Percentiles rank a stretch among this genome's conserved stretches.
phyloP scores from a whole-genome alignment of 1,140 invertebrate species.

The Drosophila bipectinata region DNA sequence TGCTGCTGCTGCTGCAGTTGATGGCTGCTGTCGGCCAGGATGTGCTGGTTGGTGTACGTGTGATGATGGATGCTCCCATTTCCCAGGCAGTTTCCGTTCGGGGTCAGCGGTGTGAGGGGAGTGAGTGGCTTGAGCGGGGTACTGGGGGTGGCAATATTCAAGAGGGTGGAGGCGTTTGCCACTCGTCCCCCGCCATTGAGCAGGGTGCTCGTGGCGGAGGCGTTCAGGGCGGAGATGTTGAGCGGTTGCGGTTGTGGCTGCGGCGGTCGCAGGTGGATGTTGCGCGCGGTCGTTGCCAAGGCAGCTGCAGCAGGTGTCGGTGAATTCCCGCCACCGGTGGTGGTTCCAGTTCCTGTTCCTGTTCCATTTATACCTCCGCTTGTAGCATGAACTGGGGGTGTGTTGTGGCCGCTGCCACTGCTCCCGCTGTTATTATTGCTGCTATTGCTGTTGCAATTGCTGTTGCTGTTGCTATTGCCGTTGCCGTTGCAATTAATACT shows the following conservation, averaged over 20 bases:
- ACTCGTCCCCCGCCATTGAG: slow-evolving; percentile 59
- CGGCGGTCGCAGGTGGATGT: slow-evolving; percentile 76
- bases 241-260: slow-evolving; percentile 84
- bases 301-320: slow-evolving; percentile 66
- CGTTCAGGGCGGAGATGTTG: slow-evolving; percentile 88
- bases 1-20: slow-evolving; percentile 41
- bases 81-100: slow-evolving; percentile 65
- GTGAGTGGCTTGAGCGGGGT: slow-evolving; percentile 51
- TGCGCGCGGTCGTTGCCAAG: slow-evolving; percentile 69
- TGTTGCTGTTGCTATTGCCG: slow-evolving; percentile 22
- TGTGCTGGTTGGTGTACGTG: slow-evolving; percentile 77
- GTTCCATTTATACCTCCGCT: background rate
- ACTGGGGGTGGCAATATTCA: slow-evolving; percentile 65
- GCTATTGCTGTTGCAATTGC: slow-evolving; percentile 24
- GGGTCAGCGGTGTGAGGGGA: slow-evolving; percentile 61
- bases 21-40: slow-evolving; percentile 56
- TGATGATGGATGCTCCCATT: slow-evolving; percentile 67
- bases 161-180: slow-evolving; percentile 53
- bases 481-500: slow-evolving; percentile 37
- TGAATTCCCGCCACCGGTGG: slow-evolving; percentile 26
- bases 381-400: slow-evolving; percentile 6
- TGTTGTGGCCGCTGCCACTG: slow-evolving; percentile 5
- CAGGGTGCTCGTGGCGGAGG: slow-evolving; percentile 54
- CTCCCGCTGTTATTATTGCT: slow-evolving; percentile 24
- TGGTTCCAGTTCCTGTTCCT: slow-evolving; percentile 15